These are phyloP conservation scores for Castor canadensis DNA, from an alignment of 2,113 vertebrate genomes.

Conservation along the genomic window DNA sequence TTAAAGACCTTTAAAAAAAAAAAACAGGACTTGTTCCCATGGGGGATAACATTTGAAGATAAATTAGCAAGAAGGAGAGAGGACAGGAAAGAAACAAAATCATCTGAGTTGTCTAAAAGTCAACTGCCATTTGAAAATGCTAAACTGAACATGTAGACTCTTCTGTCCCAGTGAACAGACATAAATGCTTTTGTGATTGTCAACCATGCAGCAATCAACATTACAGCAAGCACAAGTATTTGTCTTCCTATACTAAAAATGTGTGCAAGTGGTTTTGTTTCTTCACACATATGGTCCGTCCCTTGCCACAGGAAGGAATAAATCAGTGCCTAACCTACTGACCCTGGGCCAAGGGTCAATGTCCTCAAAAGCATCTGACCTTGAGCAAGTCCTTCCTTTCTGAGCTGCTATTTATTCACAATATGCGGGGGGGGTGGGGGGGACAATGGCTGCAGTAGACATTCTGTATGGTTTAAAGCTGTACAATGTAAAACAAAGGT, in stretches of 20 bases:
- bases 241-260: not conserved
- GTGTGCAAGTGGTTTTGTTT: not conserved
- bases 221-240: not conserved
- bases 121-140: not conserved
- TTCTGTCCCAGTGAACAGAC: not conserved
- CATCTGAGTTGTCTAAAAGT: not conserved
- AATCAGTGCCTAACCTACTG: not conserved
- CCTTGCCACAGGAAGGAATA: not conserved
- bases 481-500: not conserved
- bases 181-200: not conserved
- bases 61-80: constrained; percentile 22
- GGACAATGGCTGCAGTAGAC: rapidly evolving
- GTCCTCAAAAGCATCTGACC: not conserved
- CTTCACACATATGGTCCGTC: too few species aligned
- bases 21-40: constrained; percentile 54
- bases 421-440: not conserved
- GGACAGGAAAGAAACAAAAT: not conserved
- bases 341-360: not conserved
- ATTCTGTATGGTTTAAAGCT: not conserved
- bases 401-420: not conserved
- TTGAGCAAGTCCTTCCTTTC: not conserved
- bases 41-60: constrained; percentile 38
- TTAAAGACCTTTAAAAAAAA: constrained; percentile 75
- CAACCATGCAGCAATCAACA: not conserved
- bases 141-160: not conserved